Base-by-base conservation (phyloP, 2,113 vertebrate species). In the Myrmophylax atrothorax region DNA sequence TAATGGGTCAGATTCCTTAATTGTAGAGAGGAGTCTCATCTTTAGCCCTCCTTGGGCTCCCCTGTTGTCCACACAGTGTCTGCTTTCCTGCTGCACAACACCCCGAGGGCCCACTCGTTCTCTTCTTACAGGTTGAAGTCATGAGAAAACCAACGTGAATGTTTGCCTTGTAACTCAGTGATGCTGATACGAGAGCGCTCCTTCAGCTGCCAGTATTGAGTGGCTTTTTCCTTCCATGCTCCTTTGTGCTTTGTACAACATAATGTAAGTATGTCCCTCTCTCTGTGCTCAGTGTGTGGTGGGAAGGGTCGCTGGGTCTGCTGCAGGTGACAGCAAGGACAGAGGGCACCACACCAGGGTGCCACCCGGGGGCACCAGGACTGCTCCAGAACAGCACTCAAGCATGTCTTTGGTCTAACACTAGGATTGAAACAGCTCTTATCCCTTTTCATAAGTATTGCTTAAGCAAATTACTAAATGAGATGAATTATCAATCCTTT, bases 241-340 rank as follows among this genome's bases (percentile, higher is more conserved):
- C 7, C 55, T 59, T 19, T 47, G 12, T 38, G 19, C 20, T 67
- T 12, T 64, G 37, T 31, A n/a, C 3, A 10, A 4, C 14, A 19
- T 7, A 38, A 35, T 8, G 2, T 2, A 0, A 8, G 9, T 2
- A 2, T 22, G 20, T 6, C 68, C 37, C 28, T 18, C n/a, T 12
- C 26, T 53, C 19, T 15, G 23, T 13, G 2, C 6, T 15, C 5
- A 4, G 17, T 5, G 23, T 0, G 5, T 4, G 28, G 5, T 4
- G 37, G 28, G 47, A 7, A 75, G 53, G 14, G 16, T 9, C 2
- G 4, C 9, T 37, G 56, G 46, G 24, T 55, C 35, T 55, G 28
- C 24, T 58, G 24, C 8, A 6, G 6, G 29, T 3, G 25, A 7
- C 20, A 29, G 24, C n/a, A 17, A 37, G 42, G 55, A 6, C 3